Evolutionary conservation across 1,140 invertebrate species (phyloP), one percentile per base, ranked within the genome.

Genomic region (Nebria ingens): DNA sequence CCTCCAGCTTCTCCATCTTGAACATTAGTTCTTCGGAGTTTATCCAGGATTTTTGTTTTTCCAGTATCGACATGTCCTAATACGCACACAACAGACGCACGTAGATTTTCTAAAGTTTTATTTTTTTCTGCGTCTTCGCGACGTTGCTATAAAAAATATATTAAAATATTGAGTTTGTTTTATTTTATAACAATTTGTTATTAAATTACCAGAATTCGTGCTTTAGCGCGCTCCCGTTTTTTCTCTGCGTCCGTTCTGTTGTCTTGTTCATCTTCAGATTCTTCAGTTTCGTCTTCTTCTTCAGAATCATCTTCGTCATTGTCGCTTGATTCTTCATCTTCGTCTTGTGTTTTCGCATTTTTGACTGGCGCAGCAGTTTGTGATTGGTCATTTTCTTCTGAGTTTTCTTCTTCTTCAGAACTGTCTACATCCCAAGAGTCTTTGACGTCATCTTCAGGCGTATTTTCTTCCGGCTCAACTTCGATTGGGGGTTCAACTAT

Each of bases 21-120:
- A 0, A 99, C 97, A 72, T 97, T 88, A 0, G 92, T 97, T 34
- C 92, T 78, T 21, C 94, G 78, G 25, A 97, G 73, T 73, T 98
- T 99, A 69, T 99, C 97, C 40, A 99, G 72, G 64, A 99, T 98
- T 74, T 99, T 99, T 0, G 97, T 99, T 79, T 99, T 99, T 40
- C 96, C 97, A 0, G 97, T 99, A 76, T 99, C 97, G 25, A 99
- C 97, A 70, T 99, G 97, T n/a, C 97, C 97, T 1, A 99, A 74
- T 0, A 99, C 97, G 72, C 97, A 99, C 1, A 99, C 94, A 19
- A 99, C 93, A 9, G 95, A 93, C 0, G 96, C 92, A 56, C 97
- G 79, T 1, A 99, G 76, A 52, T 85, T 79, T 54, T 96, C 89
- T 3, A 85, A 65, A 2, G 74, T 78, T 65, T 82, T 82, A 59